phyloP scores from a whole-genome alignment of 1,140 invertebrate species.

The Mycetomoellerius zeteki region DNA sequence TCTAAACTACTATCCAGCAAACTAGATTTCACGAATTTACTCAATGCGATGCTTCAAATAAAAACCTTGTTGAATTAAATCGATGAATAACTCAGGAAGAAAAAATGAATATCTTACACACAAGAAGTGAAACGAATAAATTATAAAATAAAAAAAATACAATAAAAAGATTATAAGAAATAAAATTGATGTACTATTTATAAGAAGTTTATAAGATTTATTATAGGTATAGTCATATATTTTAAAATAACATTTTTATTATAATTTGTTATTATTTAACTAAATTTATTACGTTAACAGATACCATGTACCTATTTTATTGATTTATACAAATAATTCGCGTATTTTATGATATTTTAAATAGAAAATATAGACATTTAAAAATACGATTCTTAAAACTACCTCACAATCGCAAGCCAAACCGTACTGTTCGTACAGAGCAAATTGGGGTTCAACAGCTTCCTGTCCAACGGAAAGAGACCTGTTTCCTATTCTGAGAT shows the following conservation, averaged over 20 bases:
- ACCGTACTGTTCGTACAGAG: conserved; percentile 31
- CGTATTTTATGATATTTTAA: not conserved
- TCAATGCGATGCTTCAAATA: not conserved
- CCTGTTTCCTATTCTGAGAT: conserved; percentile 73
- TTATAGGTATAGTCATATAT: not conserved
- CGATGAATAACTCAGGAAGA: not conserved
- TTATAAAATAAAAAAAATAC: not conserved
- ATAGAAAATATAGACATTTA: no score
- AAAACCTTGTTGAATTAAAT: not conserved
- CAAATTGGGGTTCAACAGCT: conserved; percentile 67
- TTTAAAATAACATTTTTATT: conserved; percentile 1
- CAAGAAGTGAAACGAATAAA: not conserved
- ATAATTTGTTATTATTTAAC: not conserved
- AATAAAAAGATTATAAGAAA: not conserved
- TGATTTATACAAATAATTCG: not conserved
- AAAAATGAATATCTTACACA: not conserved
- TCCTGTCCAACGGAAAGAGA: conserved; percentile 72
- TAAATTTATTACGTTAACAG: not conserved
- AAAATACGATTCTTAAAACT: not conserved
- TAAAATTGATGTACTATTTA: not conserved
- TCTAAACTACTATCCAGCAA: not conserved
- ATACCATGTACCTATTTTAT: not conserved
- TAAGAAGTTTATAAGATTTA: not conserved
- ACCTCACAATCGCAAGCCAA: not conserved
- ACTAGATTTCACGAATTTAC: conserved; percentile 9